A percentile compares a stretch with the other conserved stretches of the same genome.
These are phyloP conservation scores for Cricetomys ansorgei DNA, from an alignment of 2,113 vertebrate species.

Conservation along the genomic window DNA sequence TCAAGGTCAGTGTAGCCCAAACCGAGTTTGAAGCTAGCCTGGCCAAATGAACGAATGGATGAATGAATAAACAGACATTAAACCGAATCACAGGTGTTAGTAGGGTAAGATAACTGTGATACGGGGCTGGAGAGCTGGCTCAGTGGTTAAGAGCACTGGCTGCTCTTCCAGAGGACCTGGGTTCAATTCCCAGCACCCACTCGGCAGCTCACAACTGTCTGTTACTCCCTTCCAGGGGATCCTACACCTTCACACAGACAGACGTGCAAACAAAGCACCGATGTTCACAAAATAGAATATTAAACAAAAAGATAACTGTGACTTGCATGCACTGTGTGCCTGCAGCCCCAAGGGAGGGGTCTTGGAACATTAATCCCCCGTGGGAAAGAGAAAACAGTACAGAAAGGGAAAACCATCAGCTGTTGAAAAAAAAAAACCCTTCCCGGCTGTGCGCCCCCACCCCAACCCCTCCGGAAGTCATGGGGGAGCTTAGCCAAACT, in stretches of 20 bases:
- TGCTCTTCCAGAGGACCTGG: too few species aligned
- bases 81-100: background rate
- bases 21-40: background rate
- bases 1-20: too few species aligned
- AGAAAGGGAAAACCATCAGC: background rate
- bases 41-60: background rate
- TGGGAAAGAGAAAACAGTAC: background rate
- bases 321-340: background rate
- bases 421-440: background rate
- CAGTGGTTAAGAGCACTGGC: too few species aligned
- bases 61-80: background rate
- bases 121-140: too few species aligned
- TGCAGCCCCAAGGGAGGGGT: too few species aligned
- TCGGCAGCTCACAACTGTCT: too few species aligned
- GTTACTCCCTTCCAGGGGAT: too few species aligned
- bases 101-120: background rate
- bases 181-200: too few species aligned
- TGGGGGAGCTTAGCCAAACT: background rate
- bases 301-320: background rate
- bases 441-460: too few species aligned
- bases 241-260: too few species aligned
- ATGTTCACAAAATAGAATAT: too few species aligned
- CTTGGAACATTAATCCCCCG: background rate
- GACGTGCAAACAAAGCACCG: too few species aligned
- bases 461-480: background rate